Evolutionary conservation across 2,888 invertebrate species (phyloP), one percentile per base, ranked within the genome.

Genomic region (Tetragonisca angustula): DNA sequence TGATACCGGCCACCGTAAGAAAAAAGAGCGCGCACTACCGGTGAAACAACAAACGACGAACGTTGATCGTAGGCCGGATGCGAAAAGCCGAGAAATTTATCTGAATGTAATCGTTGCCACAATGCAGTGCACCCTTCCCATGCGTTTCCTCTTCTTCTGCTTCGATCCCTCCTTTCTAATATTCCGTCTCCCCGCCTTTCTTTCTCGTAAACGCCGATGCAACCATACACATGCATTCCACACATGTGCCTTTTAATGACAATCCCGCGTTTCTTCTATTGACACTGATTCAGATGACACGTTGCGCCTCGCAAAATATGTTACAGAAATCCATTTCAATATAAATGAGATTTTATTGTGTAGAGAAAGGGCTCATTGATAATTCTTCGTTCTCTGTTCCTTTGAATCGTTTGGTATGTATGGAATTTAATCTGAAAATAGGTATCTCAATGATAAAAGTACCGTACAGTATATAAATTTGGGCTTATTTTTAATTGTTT

Each of bases 211-310:
- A 77, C 72, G 75, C 69, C 74, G 77, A 75, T 81, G 69, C 81
- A 79, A 81, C 81, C 78, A 79, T 79, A 65, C 81, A 78, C 78
- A 79, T 76, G 87, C 86, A 79, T 87, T 88, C 81, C 79, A 84
- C 88, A 91, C 89, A 90, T 90, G 88, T 88, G 87, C 72, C 84
- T 87, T 90, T 92, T 87, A 92, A 92, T 82, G 88, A 90, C 90
- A 87, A 91, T 91, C 88, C 91, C 90, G 85, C 84, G 77, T 84
- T 87, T 88, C 85, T 77, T 80, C 71, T 89, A 86, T 89, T 90
- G 88, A 86, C 90, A 90, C 88, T 92, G 91, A 92, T 92, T 91
- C 87, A 77, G 81, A 88, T 87, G 90, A 87, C 90, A 91, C 89
- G 88, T 90, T 90, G 84, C 67, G 70, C 24, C 70, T 43, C 24